These are phyloP conservation scores for Lasiurus cinereus DNA, from an alignment of 2,113 vertebrate genomes.

Conservation along the genomic window DNA sequence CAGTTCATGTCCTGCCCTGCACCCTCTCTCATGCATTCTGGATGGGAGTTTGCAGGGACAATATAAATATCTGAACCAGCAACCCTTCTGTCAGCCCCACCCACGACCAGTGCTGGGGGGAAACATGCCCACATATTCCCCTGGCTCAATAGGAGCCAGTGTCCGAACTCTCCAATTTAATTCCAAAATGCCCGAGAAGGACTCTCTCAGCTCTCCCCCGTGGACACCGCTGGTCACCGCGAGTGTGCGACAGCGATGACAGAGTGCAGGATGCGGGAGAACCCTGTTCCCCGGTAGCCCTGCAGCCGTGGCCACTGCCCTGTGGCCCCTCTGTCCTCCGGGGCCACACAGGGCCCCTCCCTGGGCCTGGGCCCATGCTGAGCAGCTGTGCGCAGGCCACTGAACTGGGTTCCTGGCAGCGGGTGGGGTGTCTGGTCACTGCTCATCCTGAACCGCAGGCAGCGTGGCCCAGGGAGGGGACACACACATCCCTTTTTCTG, in stretches of 20 bases:
- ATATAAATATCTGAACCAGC: not conserved
- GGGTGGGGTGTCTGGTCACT: accelerated
- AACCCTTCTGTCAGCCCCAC: not conserved
- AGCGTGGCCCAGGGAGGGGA: accelerated
- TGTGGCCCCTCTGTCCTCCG: accelerated
- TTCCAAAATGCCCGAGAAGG: not conserved
- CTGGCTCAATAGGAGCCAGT: not conserved
- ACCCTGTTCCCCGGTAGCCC: accelerated
- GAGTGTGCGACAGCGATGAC: accelerated
- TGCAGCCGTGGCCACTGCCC: accelerated
- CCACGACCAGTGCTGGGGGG: not conserved
- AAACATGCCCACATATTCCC: not conserved
- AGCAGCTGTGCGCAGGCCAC: accelerated
- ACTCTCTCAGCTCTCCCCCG: not conserved
- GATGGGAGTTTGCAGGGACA: conserved; percentile 22
- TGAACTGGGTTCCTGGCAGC: accelerated
- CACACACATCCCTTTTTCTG: not conserved
- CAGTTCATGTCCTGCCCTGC: not conserved
- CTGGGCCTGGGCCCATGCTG: accelerated
- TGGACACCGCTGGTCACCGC: accelerated
- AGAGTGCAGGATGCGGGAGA: accelerated
- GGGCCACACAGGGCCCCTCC: accelerated
- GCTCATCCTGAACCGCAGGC: not conserved
- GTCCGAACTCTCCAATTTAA: not conserved
- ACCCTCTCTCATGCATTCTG: not conserved